phyloP scores from a whole-genome alignment of 2,888 invertebrate species.

The Crioceris asparagi region DNA sequence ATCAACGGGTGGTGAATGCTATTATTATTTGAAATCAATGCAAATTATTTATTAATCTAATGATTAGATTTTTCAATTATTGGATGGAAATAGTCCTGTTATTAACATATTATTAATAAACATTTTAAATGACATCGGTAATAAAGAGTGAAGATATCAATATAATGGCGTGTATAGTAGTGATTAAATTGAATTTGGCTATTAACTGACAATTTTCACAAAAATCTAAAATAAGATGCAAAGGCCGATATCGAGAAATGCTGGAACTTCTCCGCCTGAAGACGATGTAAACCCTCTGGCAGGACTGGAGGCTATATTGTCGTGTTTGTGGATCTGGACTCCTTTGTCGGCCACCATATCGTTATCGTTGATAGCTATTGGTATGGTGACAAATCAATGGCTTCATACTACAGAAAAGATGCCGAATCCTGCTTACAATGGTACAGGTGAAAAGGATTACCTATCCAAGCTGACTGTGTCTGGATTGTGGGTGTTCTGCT shows the following conservation, averaged over 20 bases:
- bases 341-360: conserved; percentile 61
- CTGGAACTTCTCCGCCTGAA: conserved; percentile 23
- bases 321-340: conserved; percentile 51
- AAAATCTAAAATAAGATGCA: too few relatives aligned
- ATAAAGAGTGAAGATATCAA: too few relatives aligned
- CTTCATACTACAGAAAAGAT: conserved; percentile 78
- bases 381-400: conserved; percentile 75
- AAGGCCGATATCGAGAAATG: conserved; percentile 26
- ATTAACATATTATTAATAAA: too few relatives aligned
- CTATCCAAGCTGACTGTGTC: conserved; percentile 66
- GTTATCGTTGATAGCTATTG: conserved; percentile 58
- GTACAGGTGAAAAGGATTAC: conserved; percentile 60
- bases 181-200: too few relatives aligned
- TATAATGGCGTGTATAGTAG: too few relatives aligned
- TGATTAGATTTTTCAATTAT: too few relatives aligned
- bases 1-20: not conserved
- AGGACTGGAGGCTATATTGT: conserved; percentile 49
- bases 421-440: conserved; percentile 65
- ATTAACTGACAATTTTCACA: too few relatives aligned
- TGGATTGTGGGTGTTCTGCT: conserved; percentile 73
- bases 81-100: too few relatives aligned
- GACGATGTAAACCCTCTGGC: conserved; percentile 26
- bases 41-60: not conserved
- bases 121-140: too few relatives aligned
- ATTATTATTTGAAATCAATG: not conserved